phyloP scores from a whole-genome alignment of 2,113 vertebrate genomes.

The Trematocara macrostoma region DNA sequence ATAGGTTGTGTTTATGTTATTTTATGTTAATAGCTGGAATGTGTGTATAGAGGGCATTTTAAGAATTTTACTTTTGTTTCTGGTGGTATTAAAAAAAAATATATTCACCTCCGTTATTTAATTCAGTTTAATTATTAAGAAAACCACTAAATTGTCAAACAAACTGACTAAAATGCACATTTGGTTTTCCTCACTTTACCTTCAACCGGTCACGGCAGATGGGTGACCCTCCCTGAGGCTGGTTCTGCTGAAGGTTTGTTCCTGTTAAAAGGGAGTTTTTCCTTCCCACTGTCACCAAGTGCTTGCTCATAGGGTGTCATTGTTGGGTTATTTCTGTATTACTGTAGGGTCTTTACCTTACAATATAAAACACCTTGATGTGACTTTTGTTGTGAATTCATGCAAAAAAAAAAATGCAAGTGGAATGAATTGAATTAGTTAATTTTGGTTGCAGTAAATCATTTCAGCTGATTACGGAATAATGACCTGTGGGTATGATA shows the following conservation, averaged over 20 bases:
- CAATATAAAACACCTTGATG: neutral
- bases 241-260: neutral
- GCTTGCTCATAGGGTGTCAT: neutral
- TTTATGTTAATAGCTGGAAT: neutral
- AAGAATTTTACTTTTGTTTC: neutral
- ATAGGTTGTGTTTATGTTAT: neutral
- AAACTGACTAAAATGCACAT: neutral
- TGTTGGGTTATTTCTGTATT: neutral
- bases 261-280: neutral
- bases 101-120: neutral
- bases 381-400: neutral
- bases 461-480: neutral
- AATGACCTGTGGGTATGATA: neutral
- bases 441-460: neutral
- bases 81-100: neutral
- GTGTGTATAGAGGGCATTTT: neutral
- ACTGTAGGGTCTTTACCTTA: neutral
- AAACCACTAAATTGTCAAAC: neutral
- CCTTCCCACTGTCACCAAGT: neutral
- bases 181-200: neutral
- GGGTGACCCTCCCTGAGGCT: neutral
- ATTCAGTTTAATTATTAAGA: neutral
- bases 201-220: neutral
- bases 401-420: neutral
- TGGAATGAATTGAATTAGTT: neutral